Evolutionary conservation across 2,113 vertebrate genomes (phyloP), one percentile per base, ranked within the genome.

Genomic region (Campylomormyrus tamandua): DNA sequence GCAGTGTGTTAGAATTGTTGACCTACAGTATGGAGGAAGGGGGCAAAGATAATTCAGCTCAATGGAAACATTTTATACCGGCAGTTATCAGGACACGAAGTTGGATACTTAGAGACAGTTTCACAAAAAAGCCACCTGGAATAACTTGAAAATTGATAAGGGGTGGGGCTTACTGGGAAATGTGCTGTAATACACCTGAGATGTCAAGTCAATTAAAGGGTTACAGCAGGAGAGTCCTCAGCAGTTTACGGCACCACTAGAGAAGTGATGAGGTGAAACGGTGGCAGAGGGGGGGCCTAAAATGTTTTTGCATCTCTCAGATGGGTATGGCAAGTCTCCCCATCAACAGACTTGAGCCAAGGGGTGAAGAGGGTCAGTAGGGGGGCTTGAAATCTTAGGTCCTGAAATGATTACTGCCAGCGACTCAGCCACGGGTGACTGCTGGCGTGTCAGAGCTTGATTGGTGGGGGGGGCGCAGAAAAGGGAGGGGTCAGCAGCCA

Each of bases 361-460:
- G 35, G 45, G 45, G 83, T 35, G 24, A 53, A 53, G 50, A 66
- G 35, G 35, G 87, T 66, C 56, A 88, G 39, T 9, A 24, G 17
- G 85, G 87, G 87, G 52, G 21, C n/a, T 10, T 66, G 56, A 88
- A 66, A 62, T 88, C 87, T 88, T 19, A 45, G 87, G 58, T 21
- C 39, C 87, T 24, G 35, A 62, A 88, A 88, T 88, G 87, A 88
- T 88, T 66, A 56, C 87, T 62, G 87, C 56, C 35, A 21, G 58
- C 9, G 87, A 42, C 53, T 62, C 49, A 39, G 87, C 87, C 87
- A 88, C 5, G 53, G 87, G 11, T 62, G 42, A 86, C 31, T 7
- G 74, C n/a, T 3, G 74, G 15, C 9, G 48, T 50, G 89, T 84
- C 70, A 56, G 49, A 83, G n/a, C 49, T 45, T 53, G 89, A 83